Percentiles rank a stretch among this genome's conserved stretches.
Conservation (phyloP, 2,797 vertebrate species). For the Micropoecilia bifurca region DNA sequence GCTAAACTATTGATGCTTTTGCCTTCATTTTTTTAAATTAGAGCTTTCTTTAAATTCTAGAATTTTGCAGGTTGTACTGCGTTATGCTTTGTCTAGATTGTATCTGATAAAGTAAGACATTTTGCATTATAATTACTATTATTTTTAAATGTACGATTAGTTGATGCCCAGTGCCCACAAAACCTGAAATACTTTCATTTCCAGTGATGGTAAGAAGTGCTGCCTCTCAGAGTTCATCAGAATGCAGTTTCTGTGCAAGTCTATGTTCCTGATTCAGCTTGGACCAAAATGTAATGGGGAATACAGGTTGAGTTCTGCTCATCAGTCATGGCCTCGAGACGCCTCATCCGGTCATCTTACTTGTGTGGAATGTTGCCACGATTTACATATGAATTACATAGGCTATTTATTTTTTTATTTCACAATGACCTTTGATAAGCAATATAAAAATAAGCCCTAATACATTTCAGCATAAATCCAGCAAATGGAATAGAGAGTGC, state of each 20-base stretch:
- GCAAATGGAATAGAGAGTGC: not conserved
- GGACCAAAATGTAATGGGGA: not conserved
- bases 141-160: not conserved
- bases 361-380: not conserved
- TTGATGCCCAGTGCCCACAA: not conserved
- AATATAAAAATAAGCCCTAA: conserved; percentile 1
- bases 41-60: not conserved
- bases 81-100: not conserved
- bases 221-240: not conserved
- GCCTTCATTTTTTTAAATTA: not conserved
- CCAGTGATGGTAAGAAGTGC: not conserved
- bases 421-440: not conserved
- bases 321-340: no score
- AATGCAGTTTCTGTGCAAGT: not conserved
- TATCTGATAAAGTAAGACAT: not conserved
- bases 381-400: not conserved
- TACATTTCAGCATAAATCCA: not conserved
- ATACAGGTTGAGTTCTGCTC: not conserved
- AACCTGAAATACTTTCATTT: not conserved
- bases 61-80: not conserved
- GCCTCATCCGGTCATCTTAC: not conserved
- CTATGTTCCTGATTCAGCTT: not conserved
- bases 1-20: not conserved
- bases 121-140: not conserved
- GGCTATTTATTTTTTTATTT: not conserved